Base-by-base conservation (phyloP, 2,113 vertebrate genomes). In the Atractosteus spatula region DNA sequence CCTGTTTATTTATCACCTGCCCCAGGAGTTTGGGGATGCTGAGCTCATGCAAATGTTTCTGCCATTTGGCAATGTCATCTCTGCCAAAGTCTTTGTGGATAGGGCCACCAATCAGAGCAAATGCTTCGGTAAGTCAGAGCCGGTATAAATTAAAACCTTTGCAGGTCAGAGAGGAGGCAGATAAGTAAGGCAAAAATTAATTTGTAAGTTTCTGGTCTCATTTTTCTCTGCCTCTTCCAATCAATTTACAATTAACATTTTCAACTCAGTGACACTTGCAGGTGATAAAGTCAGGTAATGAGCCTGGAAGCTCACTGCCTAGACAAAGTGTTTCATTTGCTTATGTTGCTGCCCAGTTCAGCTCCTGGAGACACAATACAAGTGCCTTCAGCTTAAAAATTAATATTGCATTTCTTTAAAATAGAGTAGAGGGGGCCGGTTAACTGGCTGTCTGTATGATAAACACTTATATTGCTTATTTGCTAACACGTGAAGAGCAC, bases 1-100 rank as follows among this genome's bases (percentile, higher is more conserved):
- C 89, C 94, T 98, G 90, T 98, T 98, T 92, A 98, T 98, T 92
- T 98, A 98, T 93, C 97, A 98, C 93, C 95, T 98, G 94, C 97
- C 97, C 89, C 97, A 98, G 93, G 97, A 98, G 94, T 98, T 98
- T 70, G 96, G 97, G 80, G 97, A 98, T 0, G 94, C 95, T 0
- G 97, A 98, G 88, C 96, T 98, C 89, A 96, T 97, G 74, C 96
- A 98, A 93, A 98, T 97, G 94, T 98, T 98, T 85, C 92, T 98
- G 89, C 97, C 97, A 83, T 98, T 98, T 0, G 97, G 97, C 91
- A 97, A 96, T 13, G 96, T 98, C 85, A 96, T 98, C 92, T 98
- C 97, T 81, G 96, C 97, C 92, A 98, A 98, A 95, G 97, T 98
- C 79, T 98, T 98, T 83, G 96, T 98, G 90, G 97, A 98, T 86